Base-by-base conservation (phyloP, 2,113 vertebrate species). In the Labeo rohita region DNA sequence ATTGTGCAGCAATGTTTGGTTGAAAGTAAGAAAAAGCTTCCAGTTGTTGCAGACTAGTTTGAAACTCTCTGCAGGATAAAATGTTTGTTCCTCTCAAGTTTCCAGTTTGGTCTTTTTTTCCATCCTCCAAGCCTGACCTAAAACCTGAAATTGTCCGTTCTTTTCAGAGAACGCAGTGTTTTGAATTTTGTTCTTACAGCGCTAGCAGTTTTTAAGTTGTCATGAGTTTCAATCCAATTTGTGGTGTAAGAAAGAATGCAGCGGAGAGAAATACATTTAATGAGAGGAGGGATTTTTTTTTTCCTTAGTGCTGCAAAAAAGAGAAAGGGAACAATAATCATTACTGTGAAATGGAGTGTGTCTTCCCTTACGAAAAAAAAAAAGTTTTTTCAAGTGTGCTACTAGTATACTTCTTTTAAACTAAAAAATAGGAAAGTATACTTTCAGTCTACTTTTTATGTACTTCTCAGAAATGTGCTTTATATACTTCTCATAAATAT, bases 221-320 rank as follows among this genome's bases (percentile, higher is more conserved):
- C 90, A 87, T 54, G 50, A 90, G 88, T 91, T 92, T 88, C 89
- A 82, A 87, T 88, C 90, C 84, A 88, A 91, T 92, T 87, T 92
- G 93, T 89, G 92, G 91, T 85, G 88, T 43, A 39, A 78, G 86
- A 39, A 92, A 90, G 90, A 93, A 91, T 91, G 91, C 83, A 87
- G 88, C 87, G 90, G 92, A 88, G 47, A 63, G 88, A 89, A 90
- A 89, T 93, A 90, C 89, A 88, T 91, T 90, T 91, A 93, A 94
- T 92, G 88, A 85, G 66, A 75, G 75, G 59, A 74, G 36, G 21
- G 47, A n/a, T 61, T 56, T 89, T 84, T 82, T 28, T 28, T 73
- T 47, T 9, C 61, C 76, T 39, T 52, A 47, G 43, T 43, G 28
- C 59, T 50, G 11, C 68, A 59, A 63, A 85, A 66, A 43, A 34